phyloP scores from a whole-genome alignment of 2,888 invertebrate genomes.

The Caenorhabditis sp. region DNA sequence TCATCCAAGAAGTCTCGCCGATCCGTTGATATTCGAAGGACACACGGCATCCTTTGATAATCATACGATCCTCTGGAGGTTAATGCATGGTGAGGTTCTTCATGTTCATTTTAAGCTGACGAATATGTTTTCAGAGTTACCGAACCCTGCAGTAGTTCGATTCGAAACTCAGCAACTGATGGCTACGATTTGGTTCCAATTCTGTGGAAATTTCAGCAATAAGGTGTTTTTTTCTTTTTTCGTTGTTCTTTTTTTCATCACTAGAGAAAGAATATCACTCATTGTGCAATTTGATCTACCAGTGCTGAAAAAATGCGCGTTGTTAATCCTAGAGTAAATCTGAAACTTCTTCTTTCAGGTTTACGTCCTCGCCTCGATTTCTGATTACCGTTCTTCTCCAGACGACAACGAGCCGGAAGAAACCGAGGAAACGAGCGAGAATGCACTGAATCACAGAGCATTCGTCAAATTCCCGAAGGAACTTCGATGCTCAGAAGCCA shows the following conservation, averaged over 20 bases:
- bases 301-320: too few relatives aligned
- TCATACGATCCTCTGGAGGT: constrained; percentile 82
- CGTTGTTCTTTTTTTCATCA: too few relatives aligned
- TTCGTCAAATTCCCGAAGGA: constrained; percentile 77
- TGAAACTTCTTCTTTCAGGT: constrained; percentile 69
- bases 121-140: constrained; percentile 76
- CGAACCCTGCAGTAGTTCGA: constrained; percentile 77
- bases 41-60: constrained; percentile 82
- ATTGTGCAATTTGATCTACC: too few relatives aligned
- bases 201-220: constrained; percentile 83
- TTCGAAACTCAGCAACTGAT: constrained; percentile 73
- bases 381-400: constrained; percentile 58
- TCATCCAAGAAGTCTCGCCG: constrained; percentile 81
- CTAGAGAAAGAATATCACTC: too few relatives aligned
- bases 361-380: constrained; percentile 80
- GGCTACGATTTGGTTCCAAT: constrained; percentile 82
- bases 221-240: constrained; percentile 64
- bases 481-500: constrained; percentile 72
- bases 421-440: constrained; percentile 64
- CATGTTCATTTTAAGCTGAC: neutral
- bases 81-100: constrained; percentile 78
- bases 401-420: constrained; percentile 61
- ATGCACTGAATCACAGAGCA: constrained; percentile 76
- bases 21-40: constrained; percentile 82
- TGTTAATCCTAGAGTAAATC: too few relatives aligned